Conservation (phyloP, 64 coral and sea anemone species). For the Platygyra sinensis region DNA sequence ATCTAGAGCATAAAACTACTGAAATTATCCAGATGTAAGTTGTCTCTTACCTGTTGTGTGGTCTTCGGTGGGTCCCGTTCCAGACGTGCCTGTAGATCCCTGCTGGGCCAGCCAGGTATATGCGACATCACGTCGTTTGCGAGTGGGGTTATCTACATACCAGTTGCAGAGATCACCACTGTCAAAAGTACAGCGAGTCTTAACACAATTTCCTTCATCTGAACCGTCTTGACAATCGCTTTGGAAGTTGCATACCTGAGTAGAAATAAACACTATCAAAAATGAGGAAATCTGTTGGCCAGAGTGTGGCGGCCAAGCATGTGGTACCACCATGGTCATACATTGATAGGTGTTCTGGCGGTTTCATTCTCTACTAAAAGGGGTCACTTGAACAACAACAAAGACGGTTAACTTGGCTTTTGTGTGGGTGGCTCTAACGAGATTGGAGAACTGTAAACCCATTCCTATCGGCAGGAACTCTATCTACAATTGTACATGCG, state of each 20-base stretch:
- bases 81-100: constrained; percentile 57
- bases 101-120: constrained; percentile 82
- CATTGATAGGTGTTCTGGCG: too few relatives aligned
- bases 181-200: constrained; percentile 68
- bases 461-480: too few relatives aligned
- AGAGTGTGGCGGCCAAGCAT: too few relatives aligned
- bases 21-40: background rate
- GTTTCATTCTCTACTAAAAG: too few relatives aligned
- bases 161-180: constrained; percentile 84
- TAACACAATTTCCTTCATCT: constrained; percentile 78
- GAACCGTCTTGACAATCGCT: constrained; percentile 72
- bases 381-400: too few relatives aligned
- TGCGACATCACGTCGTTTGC: constrained; percentile 51
- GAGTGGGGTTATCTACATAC: constrained; percentile 68
- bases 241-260: constrained; percentile 86
- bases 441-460: too few relatives aligned
- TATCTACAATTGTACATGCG: too few relatives aligned
- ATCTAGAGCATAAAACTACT: background rate
- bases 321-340: too few relatives aligned
- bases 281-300: too few relatives aligned
- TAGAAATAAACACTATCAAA: background rate
- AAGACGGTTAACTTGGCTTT: too few relatives aligned
- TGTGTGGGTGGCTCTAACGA: too few relatives aligned
- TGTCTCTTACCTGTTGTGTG: constrained; percentile 65
- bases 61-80: constrained; percentile 76